A percentile compares a stretch with the other conserved stretches of the same genome.
Evolutionary conservation across 2,797 vertebrate species (phyloP).

Genomic region (Enoplosus armatus): DNA sequence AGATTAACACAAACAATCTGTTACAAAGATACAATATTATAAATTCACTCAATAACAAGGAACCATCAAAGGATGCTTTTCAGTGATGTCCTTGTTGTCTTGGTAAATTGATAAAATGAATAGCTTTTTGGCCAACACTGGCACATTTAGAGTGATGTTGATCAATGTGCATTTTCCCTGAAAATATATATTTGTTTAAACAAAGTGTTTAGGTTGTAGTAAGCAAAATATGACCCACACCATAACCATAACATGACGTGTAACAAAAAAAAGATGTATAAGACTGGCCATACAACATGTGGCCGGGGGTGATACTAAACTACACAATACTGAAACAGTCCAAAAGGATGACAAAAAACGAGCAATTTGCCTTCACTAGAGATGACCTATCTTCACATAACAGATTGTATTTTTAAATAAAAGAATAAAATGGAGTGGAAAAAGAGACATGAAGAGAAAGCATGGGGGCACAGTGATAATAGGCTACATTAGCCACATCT

Average conservation of each 20-base stretch:
- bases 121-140: not conserved
- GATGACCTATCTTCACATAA: constrained; percentile 42
- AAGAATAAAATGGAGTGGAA: constrained; percentile 57
- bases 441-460: constrained; percentile 51
- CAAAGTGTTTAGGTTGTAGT: not conserved
- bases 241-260: constrained; percentile 13
- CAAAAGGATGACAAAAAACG: constrained; percentile 10
- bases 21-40: not conserved
- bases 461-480: constrained; percentile 64
- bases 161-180: no score
- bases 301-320: not conserved
- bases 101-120: not conserved
- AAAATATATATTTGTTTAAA: no score
- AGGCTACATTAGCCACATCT: constrained; percentile 74
- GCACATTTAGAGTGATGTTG: no score
- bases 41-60: not conserved
- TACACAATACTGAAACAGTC: not conserved
- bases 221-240: not conserved
- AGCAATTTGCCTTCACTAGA: constrained; percentile 21
- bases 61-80: not conserved
- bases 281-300: not conserved
- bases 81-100: not conserved
- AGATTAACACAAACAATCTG: not conserved
- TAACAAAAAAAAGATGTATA: not conserved
- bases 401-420: constrained; percentile 60